Conservation (phyloP, 2,888 invertebrate genomes). For the Oxystoma pomonae region DNA sequence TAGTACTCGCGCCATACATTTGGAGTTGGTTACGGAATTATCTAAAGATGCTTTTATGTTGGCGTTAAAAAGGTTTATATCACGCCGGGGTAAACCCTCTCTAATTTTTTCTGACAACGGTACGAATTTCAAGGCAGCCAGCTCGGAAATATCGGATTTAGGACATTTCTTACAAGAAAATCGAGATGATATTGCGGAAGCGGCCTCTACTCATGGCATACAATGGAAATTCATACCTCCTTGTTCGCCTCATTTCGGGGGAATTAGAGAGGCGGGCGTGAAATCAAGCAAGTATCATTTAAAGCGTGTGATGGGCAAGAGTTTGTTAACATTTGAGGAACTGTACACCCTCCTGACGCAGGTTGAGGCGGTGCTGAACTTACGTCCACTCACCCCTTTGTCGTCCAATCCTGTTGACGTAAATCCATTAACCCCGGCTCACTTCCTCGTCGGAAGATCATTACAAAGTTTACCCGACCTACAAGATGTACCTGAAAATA, state of each 20-base stretch:
- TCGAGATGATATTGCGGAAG: conserved; percentile 5
- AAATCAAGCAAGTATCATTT: conserved; percentile 7
- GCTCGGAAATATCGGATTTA: conserved; percentile 1
- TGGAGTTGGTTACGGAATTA: conserved; percentile 22
- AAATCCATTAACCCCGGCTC: conserved; percentile 7
- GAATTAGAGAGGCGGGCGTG: conserved; percentile 7
- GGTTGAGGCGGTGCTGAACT: conserved; percentile 8
- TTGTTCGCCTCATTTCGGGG: conserved; percentile 7
- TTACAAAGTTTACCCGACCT: not conserved
- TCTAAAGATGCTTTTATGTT: conserved; percentile 23
- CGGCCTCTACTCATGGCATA: not conserved
- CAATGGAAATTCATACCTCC: conserved; percentile 1
- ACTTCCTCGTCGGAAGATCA: conserved; percentile 1
- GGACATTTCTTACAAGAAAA: not conserved
- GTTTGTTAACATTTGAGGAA: conserved; percentile 4
- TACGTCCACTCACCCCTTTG: conserved; percentile 8
- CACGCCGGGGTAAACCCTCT: conserved; percentile 21
- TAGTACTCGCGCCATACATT: conserved; percentile 5
- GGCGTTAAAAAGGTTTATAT: conserved; percentile 22
- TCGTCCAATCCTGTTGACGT: conserved; percentile 9
- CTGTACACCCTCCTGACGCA: conserved; percentile 1
- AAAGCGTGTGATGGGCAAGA: conserved; percentile 3
- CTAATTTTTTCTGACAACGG: conserved; percentile 25
- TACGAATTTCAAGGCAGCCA: conserved; percentile 21
- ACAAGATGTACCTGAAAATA: too few species aligned